Evolutionary conservation across 2,797 vertebrate genomes (phyloP).

Genomic region (Pangasius sanitwongsei): DNA sequence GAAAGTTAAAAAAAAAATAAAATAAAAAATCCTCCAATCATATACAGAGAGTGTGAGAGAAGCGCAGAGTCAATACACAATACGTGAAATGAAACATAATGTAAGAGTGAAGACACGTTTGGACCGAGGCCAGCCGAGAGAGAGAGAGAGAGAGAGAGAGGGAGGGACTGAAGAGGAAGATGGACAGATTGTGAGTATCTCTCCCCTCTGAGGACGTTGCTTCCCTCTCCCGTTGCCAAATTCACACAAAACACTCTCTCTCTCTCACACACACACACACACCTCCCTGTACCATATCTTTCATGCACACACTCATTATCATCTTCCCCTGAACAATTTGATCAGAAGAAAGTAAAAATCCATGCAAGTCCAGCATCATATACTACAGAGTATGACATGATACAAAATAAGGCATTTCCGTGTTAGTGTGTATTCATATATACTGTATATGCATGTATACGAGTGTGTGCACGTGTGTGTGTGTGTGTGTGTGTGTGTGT

Average conservation of each 20-base stretch:
- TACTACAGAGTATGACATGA: slow-evolving; percentile 97
- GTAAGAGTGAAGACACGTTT: slow-evolving; percentile 53
- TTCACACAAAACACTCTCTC: slow-evolving; percentile 25
- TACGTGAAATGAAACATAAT: slow-evolving; percentile 42
- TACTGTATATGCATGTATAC: slow-evolving; percentile 65
- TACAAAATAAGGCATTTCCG: slow-evolving; percentile 99
- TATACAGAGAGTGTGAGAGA: slow-evolving; percentile 20
- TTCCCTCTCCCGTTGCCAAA: slow-evolving; percentile 36
- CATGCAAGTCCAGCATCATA: slow-evolving; percentile 99
- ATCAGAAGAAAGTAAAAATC: slow-evolving; percentile 82
- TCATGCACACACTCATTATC: slow-evolving; percentile 35
- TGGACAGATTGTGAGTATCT: slow-evolving; percentile 54
- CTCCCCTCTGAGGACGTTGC: slow-evolving; percentile 38
- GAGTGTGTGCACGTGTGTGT: slow-evolving; percentile 71
- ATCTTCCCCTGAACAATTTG: slow-evolving; percentile 66
- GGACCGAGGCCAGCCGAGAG: slow-evolving; percentile 45
- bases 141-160: slow-evolving; percentile 57
- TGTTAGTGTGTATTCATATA: slow-evolving; percentile 73
- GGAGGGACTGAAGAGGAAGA: slow-evolving; percentile 55
- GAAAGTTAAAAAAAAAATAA: not conserved
- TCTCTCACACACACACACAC: slow-evolving; percentile 40
- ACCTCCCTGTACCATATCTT: slow-evolving; percentile 53
- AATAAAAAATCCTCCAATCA: slow-evolving; percentile 26
- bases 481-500: slow-evolving; percentile 70
- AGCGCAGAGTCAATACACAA: slow-evolving; percentile 22